These are phyloP conservation scores for Pelecanoides urinatrix DNA, from an alignment of 2,113 vertebrate species.

Conservation along the genomic window DNA sequence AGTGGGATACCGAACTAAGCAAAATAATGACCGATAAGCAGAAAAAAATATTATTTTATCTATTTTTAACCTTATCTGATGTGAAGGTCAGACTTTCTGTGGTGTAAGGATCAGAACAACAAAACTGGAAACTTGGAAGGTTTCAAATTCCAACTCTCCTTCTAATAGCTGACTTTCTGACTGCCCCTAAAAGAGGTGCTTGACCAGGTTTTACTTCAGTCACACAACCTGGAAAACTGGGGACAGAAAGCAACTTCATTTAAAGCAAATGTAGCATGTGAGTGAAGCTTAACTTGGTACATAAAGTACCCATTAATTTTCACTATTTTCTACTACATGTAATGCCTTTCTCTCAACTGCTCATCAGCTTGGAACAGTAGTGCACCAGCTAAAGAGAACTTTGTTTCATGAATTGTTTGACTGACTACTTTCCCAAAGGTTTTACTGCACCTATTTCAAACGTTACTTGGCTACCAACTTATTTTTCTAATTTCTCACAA, in stretches of 20 bases:
- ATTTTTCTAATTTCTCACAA: neutral
- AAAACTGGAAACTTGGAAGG: neutral
- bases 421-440: neutral
- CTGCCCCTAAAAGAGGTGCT: neutral
- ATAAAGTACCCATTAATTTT: constrained; percentile 33
- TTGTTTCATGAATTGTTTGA: neutral
- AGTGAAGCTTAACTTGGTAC: constrained; percentile 9
- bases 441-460: neutral
- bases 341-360: neutral
- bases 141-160: neutral
- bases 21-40: neutral
- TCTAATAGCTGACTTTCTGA: neutral
- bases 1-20: neutral
- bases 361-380: neutral
- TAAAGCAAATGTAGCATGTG: constrained; percentile 45
- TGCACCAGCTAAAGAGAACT: neutral
- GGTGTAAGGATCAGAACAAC: neutral
- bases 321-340: constrained; percentile 3
- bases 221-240: neutral
- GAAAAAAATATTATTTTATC: neutral
- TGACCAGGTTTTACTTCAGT: neutral
- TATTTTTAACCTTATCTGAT: constrained; percentile 22
- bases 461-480: neutral
- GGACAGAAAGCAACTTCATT: neutral
- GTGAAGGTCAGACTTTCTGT: neutral